Evolutionary conservation across 35 echinoderm and acorn worm species (phyloP).

Genomic region (Holothuria glaberrima): DNA sequence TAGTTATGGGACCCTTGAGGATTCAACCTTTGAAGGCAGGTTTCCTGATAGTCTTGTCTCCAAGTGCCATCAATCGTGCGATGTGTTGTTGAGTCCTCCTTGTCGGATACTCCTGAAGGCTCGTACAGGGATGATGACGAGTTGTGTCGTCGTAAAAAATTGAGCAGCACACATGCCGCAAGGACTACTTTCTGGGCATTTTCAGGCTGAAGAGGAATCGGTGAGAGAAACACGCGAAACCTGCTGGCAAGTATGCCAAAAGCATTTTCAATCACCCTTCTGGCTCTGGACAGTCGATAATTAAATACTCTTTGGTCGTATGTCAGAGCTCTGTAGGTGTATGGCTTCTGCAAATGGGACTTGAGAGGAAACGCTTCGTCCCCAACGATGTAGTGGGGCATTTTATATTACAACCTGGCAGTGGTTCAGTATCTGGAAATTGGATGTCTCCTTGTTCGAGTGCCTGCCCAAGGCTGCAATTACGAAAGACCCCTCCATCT

Average conservation of each 20-base stretch:
- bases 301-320: slow-evolving; percentile 56
- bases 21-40: no score
- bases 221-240: slow-evolving; percentile 1
- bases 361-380: slow-evolving; percentile 65
- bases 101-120: no score
- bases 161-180: no score
- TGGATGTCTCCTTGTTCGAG: neutral
- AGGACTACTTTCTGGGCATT: neutral
- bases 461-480: neutral
- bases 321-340: neutral
- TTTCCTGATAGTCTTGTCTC: no score
- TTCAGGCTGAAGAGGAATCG: neutral
- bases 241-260: slow-evolving; percentile 54
- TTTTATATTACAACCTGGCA: slow-evolving; percentile 25
- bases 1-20: no score
- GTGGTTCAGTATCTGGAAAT: neutral
- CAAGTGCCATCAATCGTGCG: no score
- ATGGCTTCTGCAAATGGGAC: slow-evolving; percentile 11
- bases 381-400: slow-evolving; percentile 37
- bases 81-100: no score
- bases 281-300: slow-evolving; percentile 69
- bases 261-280: no score
- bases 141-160: neutral
- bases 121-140: no score
- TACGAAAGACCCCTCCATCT: slow-evolving; percentile 49